Base-by-base conservation (phyloP, 2,797 vertebrate genomes). In the Phyllotis vaccarum region DNA sequence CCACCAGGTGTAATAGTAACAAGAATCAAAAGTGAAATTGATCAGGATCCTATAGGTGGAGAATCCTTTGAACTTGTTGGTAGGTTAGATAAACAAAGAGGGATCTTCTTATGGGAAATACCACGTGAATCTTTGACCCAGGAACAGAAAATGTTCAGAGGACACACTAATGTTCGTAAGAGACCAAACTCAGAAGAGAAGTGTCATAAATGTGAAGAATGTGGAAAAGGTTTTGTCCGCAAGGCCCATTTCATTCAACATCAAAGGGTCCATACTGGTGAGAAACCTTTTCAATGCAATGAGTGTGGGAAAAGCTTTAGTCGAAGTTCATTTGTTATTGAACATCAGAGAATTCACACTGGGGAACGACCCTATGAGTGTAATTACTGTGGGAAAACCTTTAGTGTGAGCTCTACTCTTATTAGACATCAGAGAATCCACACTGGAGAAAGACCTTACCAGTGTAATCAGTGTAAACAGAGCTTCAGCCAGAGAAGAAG, bases 231-330 rank as follows among this genome's bases (percentile, higher is more conserved):
- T 62, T 98, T 98, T 96, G 98, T 97, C 46, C 98, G 97, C 43
- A 98, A 98, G 82, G 97, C 98, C 4, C 98, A 98, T 82, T 98
- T 98, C 54, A 97, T 98, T 86, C 98, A 98, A 46, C 98, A 98
- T 88, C 98, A 98, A 95, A 98, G 98, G 37, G 97, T 97, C 81
- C 98, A 98, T 86, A 97, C 97, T 19, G 98, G 98, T 92, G 98
- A 98, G 90, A 98, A 98, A 74, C 98, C 98, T 31, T 98, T 98
- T 91, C 97, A 97, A 3, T 98, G 98, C 85, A 96, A 96, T 5
- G 93, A 97, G 89, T 98, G 98, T 75, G 98, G 97, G 16, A 98
- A 98, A 87, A 98, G 97, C 85, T 98, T 98, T 56, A 98, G 98
- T 80, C 97, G 97, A 27, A 98, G 97, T 94, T 98, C 97, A 49